Percentiles rank a stretch among this genome's conserved stretches.
phyloP scores from a whole-genome alignment of 2,113 vertebrate species.

The Toxotes chatareus region DNA sequence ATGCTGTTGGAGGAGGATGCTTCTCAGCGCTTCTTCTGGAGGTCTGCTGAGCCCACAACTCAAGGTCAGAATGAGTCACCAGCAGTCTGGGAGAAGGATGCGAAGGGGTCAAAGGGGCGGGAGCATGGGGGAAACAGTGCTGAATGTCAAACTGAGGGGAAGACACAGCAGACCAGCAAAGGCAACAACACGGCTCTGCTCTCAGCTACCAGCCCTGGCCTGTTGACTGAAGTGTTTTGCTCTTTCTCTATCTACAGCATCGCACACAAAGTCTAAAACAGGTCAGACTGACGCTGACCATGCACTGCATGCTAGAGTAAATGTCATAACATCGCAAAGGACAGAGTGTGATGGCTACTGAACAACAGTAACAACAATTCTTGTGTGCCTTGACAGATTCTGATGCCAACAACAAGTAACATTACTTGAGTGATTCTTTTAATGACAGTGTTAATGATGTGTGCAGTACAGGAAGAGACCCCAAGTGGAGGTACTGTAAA shows the following conservation, averaged over 20 bases:
- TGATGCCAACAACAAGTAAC: conserved; percentile 1
- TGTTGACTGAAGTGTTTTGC: conserved; percentile 46
- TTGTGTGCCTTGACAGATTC: neutral
- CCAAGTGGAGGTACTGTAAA: conserved; percentile 2
- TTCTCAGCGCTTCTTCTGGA: conserved; percentile 41
- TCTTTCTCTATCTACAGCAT: conserved; percentile 27
- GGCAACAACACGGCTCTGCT: conserved; percentile 40
- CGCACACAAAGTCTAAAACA: conserved; percentile 19
- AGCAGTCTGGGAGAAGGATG: conserved; percentile 54
- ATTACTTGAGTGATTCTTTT: conserved; percentile 3
- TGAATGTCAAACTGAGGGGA: conserved; percentile 79
- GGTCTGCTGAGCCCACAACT: conserved; percentile 48
- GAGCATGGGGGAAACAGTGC: conserved; percentile 60
- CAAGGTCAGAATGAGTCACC: conserved; percentile 68
- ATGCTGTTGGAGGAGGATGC: conserved; percentile 41
- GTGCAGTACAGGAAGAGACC: conserved; percentile 19
- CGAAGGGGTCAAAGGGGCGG: conserved; percentile 54
- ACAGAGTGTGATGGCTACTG: neutral
- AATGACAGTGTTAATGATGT: conserved; percentile 57
- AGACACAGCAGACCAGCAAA: conserved; percentile 47
- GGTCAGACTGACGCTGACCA: conserved; percentile 11
- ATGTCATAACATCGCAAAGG: conserved; percentile 2
- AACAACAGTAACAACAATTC: neutral
- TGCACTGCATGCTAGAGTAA: conserved; percentile 2
- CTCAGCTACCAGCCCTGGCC: conserved; percentile 35